Evolutionary conservation across 1,140 invertebrate genomes (phyloP), one percentile per base, ranked within the genome.

Genomic region (Mizuhopecten yessoensis): DNA sequence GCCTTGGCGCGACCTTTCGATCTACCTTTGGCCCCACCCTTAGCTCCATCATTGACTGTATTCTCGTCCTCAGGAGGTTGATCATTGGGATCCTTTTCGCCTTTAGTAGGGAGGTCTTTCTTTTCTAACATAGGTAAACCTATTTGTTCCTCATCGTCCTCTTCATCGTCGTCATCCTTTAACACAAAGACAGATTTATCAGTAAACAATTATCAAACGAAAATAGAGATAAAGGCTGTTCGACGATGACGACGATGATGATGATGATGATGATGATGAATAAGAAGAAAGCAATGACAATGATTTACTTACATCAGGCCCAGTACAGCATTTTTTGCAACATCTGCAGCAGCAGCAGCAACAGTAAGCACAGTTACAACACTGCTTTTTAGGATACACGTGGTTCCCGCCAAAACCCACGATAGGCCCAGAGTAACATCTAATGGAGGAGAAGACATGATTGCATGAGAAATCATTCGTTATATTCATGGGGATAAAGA

Each of bases 121-220:
- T 75, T 75, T 29, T 75, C n/a, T 17, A 75, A 29, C 57, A 75
- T 75, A 29, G 57, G 23, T 29, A 75, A 11, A n/a, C 57, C 57
- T 29, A 75, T 75, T n/a, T 75, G 57, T 75, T 75, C 57, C n/a
- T 75, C 57, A n/a, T 75, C 57, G 23, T 75, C 57, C n/a, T 75
- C 57, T 29, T 75, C 57, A 29, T 75, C 57, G 11, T 75, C 57
- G 57, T 75, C 57, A 75, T 75, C 57, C 57, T 75, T n/a, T 75
- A 29, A 75, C 9, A 45, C 17, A 17, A 45, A 20, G 42, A 45
- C 42, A 13, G 42, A 13, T 45, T 13, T 45, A 45, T 7, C 36
- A 39, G 17, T 45, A 15, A 45, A 13, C 9, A 45, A 45, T 17
- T 45, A 13, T 39, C 36, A 39, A 45, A 45, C 17, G 17, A 45